Percentiles rank a stretch among this genome's conserved stretches.
Evolutionary conservation across 1,140 invertebrate genomes (phyloP).

Genomic region (Holotrichia oblita): DNA sequence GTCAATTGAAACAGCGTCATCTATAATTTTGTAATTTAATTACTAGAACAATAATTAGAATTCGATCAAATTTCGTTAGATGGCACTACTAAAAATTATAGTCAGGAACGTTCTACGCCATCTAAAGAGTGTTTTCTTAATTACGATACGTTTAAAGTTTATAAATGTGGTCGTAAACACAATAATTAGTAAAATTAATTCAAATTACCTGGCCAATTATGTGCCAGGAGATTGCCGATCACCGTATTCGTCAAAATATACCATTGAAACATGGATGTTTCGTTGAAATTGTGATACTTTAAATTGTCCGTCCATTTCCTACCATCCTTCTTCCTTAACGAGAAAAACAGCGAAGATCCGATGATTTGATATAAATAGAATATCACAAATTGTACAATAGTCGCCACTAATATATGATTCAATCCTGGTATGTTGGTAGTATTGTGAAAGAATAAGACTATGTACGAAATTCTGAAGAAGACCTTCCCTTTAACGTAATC

Average conservation of each 20-base stretch:
- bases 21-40: too few relatives aligned
- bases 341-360: neutral
- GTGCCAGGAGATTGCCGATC: neutral
- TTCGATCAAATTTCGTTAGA: too few relatives aligned
- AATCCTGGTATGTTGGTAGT: neutral
- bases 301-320: slow-evolving; percentile 18
- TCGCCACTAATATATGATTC: slow-evolving; percentile 4
- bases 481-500: slow-evolving; percentile 26
- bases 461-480: neutral
- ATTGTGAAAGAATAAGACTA: neutral
- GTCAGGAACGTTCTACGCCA: too few relatives aligned
- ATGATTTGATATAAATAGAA: slow-evolving; percentile 19
- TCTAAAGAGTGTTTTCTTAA: too few relatives aligned
- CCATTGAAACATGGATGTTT: slow-evolving; percentile 4
- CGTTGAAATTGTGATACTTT: slow-evolving; percentile 22
- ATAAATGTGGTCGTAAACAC: too few relatives aligned
- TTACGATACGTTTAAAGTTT: too few relatives aligned
- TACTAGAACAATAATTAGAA: too few relatives aligned
- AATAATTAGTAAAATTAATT: neutral
- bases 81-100: too few relatives aligned
- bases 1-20: too few relatives aligned
- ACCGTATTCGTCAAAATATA: neutral
- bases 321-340: neutral
- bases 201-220: slow-evolving; percentile 34
- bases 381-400: neutral